Conservation (phyloP, 1,140 invertebrate genomes). For the Drosophila trapezifrons region DNA sequence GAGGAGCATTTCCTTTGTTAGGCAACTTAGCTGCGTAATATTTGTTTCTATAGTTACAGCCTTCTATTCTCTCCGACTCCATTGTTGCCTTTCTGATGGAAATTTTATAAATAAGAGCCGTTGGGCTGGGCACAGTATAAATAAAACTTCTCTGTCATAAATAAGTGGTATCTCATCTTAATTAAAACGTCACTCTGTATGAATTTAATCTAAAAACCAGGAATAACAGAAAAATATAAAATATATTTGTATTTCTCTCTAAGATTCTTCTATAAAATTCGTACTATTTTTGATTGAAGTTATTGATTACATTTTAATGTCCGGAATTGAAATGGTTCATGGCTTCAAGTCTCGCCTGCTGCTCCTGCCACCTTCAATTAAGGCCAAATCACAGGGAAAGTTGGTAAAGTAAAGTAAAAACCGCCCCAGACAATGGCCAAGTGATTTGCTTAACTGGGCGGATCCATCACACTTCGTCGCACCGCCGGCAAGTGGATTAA, state of each 20-base stretch:
- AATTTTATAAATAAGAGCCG: neutral
- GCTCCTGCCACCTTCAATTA: constrained; percentile 48
- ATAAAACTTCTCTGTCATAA: neutral
- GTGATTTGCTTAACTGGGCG: constrained; percentile 52
- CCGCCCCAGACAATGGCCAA: constrained; percentile 43
- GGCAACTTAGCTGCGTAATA: neutral
- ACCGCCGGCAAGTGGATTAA: constrained; percentile 68
- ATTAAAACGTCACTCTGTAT: neutral
- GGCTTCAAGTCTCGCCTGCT: neutral
- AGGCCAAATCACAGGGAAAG: constrained; percentile 25
- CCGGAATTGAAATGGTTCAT: neutral
- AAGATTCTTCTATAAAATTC: neutral
- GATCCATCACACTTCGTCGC: constrained; percentile 40
- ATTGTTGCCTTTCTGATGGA: neutral
- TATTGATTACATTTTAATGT: constrained; percentile 30
- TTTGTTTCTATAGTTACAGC: neutral
- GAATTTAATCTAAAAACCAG: neutral
- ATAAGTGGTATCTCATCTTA: too few species aligned
- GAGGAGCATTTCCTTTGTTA: neutral
- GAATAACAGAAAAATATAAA: neutral
- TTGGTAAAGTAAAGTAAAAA: constrained; percentile 14
- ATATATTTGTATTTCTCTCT: neutral
- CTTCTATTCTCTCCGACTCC: neutral
- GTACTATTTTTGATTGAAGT: neutral
- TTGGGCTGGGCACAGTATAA: neutral